phyloP scores from a whole-genome alignment of 2,888 invertebrate species.

The Polydesmus complanatus region DNA sequence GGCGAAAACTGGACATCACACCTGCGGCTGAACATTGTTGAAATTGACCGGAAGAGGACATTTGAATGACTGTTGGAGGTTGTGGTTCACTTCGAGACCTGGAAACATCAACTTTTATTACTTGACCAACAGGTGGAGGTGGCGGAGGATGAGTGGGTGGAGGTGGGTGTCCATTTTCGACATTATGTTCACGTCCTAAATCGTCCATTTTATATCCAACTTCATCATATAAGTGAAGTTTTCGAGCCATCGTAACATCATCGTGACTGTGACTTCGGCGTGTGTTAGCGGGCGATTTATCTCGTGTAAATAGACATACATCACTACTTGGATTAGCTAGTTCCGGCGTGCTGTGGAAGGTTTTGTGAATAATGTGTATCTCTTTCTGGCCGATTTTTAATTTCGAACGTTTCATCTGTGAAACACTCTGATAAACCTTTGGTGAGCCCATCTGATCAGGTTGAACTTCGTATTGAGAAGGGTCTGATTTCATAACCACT shows the following conservation, averaged over 20 bases:
- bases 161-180: slow-evolving; percentile 36
- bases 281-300: slow-evolving; percentile 14
- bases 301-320: not conserved
- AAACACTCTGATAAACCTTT: slow-evolving; percentile 79
- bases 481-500: not conserved
- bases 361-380: slow-evolving; percentile 56
- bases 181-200: not conserved
- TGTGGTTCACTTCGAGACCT: slow-evolving; percentile 23
- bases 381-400: slow-evolving; percentile 43
- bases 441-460: slow-evolving; percentile 28
- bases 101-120: slow-evolving; percentile 48
- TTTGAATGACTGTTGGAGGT: slow-evolving; percentile 16
- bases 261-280: slow-evolving; percentile 47
- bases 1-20: slow-evolving; percentile 77
- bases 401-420: slow-evolving; percentile 82
- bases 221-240: not conserved
- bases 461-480: not conserved
- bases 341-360: slow-evolving; percentile 84
- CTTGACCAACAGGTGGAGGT: slow-evolving; percentile 46
- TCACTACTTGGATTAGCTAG: slow-evolving; percentile 25
- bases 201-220: not conserved
- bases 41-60: not conserved
- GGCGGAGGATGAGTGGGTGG: slow-evolving; percentile 73
- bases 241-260: slow-evolving; percentile 32
- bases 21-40: slow-evolving; percentile 4